Evolutionary conservation across 2,888 invertebrate species (phyloP).

Genomic region (Parasteatoda lunata): DNA sequence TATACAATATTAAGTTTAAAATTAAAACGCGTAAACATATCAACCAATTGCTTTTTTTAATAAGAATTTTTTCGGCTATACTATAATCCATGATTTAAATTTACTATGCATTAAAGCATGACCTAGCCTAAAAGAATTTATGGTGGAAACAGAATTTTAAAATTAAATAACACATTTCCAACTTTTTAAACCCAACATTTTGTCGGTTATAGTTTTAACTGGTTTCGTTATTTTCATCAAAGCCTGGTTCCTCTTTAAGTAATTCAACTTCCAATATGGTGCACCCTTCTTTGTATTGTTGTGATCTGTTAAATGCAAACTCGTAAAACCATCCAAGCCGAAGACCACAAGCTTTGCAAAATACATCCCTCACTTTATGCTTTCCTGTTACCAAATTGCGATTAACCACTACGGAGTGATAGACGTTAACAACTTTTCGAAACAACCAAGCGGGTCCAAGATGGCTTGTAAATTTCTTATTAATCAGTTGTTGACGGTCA

Average conservation of each 20-base stretch:
- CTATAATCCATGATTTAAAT: too few relatives aligned
- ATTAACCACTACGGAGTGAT: not conserved
- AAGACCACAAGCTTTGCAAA: constrained; percentile 11
- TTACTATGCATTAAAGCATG: too few relatives aligned
- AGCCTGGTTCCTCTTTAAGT: not conserved
- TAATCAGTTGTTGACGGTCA: not conserved
- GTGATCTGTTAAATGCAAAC: not conserved
- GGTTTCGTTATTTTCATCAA: too few relatives aligned
- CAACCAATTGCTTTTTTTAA: too few relatives aligned
- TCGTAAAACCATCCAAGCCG: constrained; percentile 45
- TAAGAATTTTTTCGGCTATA: too few relatives aligned
- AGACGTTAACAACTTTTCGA: constrained; percentile 19
- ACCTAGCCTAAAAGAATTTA: too few relatives aligned
- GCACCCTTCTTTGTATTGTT: constrained; percentile 28
- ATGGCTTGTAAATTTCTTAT: constrained; percentile 4
- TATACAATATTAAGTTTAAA: too few relatives aligned
- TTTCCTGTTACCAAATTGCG: constrained; percentile 16
- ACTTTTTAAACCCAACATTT: too few relatives aligned
- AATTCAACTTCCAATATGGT: not conserved
- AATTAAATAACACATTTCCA: too few relatives aligned
- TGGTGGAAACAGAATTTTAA: too few relatives aligned
- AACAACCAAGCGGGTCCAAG: constrained; percentile 21
- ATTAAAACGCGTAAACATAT: too few relatives aligned
- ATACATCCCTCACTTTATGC: constrained; percentile 29
- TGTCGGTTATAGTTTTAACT: too few relatives aligned